These are phyloP conservation scores for Aurelia coerulea DNA, from an alignment of 30 jellyfish, hydroid and myxozoan genomes.

Conservation along the genomic window DNA sequence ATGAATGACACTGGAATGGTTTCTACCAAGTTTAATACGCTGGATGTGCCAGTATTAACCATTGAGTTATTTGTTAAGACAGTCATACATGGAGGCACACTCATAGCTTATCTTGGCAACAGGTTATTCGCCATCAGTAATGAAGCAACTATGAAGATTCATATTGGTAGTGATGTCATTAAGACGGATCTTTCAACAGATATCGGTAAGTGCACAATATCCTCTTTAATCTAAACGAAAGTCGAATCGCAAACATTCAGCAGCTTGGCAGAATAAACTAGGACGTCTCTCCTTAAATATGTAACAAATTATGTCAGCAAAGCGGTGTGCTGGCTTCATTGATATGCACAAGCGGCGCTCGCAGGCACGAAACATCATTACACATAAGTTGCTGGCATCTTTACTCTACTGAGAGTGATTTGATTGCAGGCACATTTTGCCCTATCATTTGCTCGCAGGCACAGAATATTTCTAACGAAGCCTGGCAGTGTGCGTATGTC, in stretches of 20 bases:
- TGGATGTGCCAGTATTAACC: conserved; percentile 30
- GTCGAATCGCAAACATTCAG: not conserved
- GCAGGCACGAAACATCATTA: no score
- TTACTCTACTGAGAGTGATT: no score
- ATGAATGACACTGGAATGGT: conserved; percentile 57
- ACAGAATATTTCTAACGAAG: no score
- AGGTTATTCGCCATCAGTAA: conserved; percentile 51
- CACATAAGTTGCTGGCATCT: no score
- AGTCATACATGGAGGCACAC: conserved; percentile 49
- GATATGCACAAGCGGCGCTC: no score
- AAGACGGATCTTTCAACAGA: conserved; percentile 37
- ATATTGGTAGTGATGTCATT: conserved; percentile 42
- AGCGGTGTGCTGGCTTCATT: no score
- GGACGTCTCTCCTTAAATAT: no score
- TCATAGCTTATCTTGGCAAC: conserved; percentile 32
- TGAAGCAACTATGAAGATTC: conserved; percentile 40
- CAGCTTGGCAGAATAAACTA: not conserved
- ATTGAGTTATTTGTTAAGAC: conserved; percentile 35
- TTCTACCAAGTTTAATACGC: conserved; percentile 8
- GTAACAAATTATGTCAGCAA: no score
- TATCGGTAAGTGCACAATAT: conserved; percentile 26
- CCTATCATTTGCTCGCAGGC: no score
- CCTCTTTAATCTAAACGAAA: no score
- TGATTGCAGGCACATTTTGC: no score
- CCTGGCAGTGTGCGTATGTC: no score